Conservation (phyloP, 2,888 invertebrate genomes). For the Hirtodrosophila confusa region DNA sequence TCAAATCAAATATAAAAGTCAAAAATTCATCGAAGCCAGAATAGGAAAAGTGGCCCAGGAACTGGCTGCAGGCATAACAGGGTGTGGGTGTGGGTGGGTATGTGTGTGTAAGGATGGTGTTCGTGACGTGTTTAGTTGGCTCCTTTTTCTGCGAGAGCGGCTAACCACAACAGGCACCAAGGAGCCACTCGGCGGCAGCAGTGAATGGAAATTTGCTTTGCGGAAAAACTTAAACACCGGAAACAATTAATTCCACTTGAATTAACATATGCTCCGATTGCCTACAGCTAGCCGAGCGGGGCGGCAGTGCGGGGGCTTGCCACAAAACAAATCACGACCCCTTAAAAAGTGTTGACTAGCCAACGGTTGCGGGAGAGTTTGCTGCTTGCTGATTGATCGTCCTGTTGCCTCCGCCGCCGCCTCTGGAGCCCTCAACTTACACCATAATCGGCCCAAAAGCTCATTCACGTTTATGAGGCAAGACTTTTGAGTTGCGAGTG, state of each 20-base stretch:
- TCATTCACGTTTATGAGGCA: conserved; percentile 63
- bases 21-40: conserved; percentile 74
- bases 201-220: conserved; percentile 77
- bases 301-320: conserved; percentile 4
- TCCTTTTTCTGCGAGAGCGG: conserved; percentile 31
- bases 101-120: conserved; percentile 17
- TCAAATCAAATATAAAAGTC: conserved; percentile 78
- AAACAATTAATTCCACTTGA: conserved; percentile 84
- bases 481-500: conserved; percentile 49
- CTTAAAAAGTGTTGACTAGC: conserved; percentile 65
- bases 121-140: conserved; percentile 46
- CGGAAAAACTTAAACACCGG: conserved; percentile 83
- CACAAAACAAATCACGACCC: conserved; percentile 57
- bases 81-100: background rate
- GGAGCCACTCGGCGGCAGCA: conserved; percentile 52
- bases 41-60: conserved; percentile 14
- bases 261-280: conserved; percentile 82
- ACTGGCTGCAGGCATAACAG: conserved; percentile 11
- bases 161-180: conserved; percentile 67
- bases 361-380: conserved; percentile 23
- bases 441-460: conserved; percentile 36
- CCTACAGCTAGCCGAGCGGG: conserved; percentile 13
- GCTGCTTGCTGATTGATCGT: conserved; percentile 62
- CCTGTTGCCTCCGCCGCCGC: conserved; percentile 25
- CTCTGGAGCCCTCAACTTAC: conserved; percentile 22